phyloP scores from a whole-genome alignment of 1,140 invertebrate genomes.

The Calliphora vicina region DNA sequence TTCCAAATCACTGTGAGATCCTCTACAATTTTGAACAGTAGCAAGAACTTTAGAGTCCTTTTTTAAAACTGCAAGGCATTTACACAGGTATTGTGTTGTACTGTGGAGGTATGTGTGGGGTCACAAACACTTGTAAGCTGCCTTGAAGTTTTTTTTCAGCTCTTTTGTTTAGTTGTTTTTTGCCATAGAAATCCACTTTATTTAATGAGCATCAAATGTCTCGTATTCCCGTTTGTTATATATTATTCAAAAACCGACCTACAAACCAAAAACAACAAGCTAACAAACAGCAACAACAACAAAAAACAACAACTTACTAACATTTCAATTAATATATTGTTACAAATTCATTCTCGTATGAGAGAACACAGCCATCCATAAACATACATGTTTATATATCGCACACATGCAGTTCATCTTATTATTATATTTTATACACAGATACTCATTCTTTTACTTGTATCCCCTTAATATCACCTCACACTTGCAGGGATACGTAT shows the following conservation, averaged over 20 bases:
- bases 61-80: too few species aligned
- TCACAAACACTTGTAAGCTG: background rate
- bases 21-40: too few species aligned
- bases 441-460: background rate
- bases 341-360: slow-evolving; percentile 29
- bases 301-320: slow-evolving; percentile 12
- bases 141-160: background rate
- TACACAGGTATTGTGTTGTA: too few species aligned
- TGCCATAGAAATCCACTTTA: slow-evolving; percentile 41
- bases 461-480: background rate
- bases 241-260: slow-evolving; percentile 36
- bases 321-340: slow-evolving; percentile 39
- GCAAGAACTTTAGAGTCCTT: too few species aligned
- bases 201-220: slow-evolving; percentile 43
- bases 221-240: slow-evolving; percentile 38
- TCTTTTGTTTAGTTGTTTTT: background rate
- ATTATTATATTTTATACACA: background rate
- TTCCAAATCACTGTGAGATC: too few species aligned
- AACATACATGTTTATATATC: background rate
- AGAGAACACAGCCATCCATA: background rate
- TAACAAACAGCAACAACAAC: background rate
- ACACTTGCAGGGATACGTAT: background rate
- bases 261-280: slow-evolving; percentile 27
- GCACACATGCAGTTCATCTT: background rate
- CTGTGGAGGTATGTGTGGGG: background rate